Evolutionary conservation across 1,140 invertebrate species (phyloP), one percentile per base, ranked within the genome.

Genomic region (Homalodisca vitripennis): DNA sequence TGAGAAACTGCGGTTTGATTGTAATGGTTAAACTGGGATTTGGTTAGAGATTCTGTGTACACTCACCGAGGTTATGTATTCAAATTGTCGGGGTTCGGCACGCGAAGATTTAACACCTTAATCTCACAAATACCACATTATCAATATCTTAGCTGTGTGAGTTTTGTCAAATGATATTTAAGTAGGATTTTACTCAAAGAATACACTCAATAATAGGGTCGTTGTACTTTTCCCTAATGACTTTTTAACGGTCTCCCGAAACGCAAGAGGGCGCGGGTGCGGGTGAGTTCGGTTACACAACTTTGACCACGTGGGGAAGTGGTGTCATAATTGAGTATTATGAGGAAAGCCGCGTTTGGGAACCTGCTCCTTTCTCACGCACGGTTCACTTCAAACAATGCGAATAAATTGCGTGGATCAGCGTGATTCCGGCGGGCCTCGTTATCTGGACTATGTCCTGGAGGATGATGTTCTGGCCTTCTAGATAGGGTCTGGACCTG

Each of bases 291-390:
- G n/a, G n/a, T n/a, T n/a, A n/a, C n/a, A n/a, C n/a, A n/a, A n/a
- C n/a, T n/a, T n/a, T n/a, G 22, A 51, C n/a, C 3, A 51, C 48
- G 27, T 60, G 55, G 55, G 55, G 55, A 60, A 60, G 24, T 22
- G 55, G 55, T 60, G 55, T 60, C 55, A 60, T 60, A 60, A 60
- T 60, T 60, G 27, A 22, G 12, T 30, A 30, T 60, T 60, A 27
- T 60, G 55, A 60, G 55, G 26, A 60, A 60, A 60, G 14, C 55
- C 26, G 14, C 22, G 55, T 26, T 41, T 60, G 14, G 55, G 55
- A 24, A 60, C 14, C 55, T 30, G 27, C 2, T 26, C 22, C 55
- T 27, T 60, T 60, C 55, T 60, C 55, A 60, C 55, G 55, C 24
- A 26, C 27, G 14, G 55, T 27, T 60, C 22, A 26, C 55, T 30